Conservation (phyloP, 1,140 invertebrate species). For the Drosophila guanche region DNA sequence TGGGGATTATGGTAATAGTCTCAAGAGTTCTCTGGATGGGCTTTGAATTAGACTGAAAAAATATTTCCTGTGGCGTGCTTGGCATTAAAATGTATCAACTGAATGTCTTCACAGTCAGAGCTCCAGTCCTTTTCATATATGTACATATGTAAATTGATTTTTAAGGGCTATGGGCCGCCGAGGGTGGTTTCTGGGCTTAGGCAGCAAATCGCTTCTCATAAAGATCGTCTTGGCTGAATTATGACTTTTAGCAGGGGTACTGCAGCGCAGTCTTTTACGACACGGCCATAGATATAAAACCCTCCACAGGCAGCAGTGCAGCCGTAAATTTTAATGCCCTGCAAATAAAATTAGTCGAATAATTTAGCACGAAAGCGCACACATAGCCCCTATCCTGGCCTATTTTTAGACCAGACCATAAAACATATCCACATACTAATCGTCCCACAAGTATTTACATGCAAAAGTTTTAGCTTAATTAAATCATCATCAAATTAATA, state of each 20-base stretch:
- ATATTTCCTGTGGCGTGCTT: slow-evolving; percentile 26
- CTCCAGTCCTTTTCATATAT: slow-evolving; percentile 1
- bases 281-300: slow-evolving; percentile 36
- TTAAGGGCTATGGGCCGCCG: slow-evolving; percentile 11
- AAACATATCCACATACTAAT: too few relatives aligned
- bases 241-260: slow-evolving; percentile 46
- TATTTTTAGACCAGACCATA: too few relatives aligned
- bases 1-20: too few relatives aligned
- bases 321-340: slow-evolving; percentile 46
- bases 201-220: slow-evolving; percentile 18
- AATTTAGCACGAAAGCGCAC: not conserved
- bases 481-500: too few relatives aligned
- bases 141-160: slow-evolving; percentile 60
- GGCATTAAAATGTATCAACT: slow-evolving; percentile 57
- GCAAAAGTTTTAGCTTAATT: too few relatives aligned
- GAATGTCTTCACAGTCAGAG: slow-evolving; percentile 24
- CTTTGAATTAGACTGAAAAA: slow-evolving; percentile 7
- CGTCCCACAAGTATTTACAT: too few relatives aligned
- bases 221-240: slow-evolving; percentile 50
- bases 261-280: slow-evolving; percentile 30
- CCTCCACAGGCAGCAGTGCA: slow-evolving; percentile 36
- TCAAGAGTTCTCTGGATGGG: too few relatives aligned
- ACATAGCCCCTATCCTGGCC: too few relatives aligned
- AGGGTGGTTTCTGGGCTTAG: too few relatives aligned
- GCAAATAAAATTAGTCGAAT: slow-evolving; percentile 41